phyloP scores from a whole-genome alignment of 2,797 vertebrate genomes.

The Sebastes glaucus region DNA sequence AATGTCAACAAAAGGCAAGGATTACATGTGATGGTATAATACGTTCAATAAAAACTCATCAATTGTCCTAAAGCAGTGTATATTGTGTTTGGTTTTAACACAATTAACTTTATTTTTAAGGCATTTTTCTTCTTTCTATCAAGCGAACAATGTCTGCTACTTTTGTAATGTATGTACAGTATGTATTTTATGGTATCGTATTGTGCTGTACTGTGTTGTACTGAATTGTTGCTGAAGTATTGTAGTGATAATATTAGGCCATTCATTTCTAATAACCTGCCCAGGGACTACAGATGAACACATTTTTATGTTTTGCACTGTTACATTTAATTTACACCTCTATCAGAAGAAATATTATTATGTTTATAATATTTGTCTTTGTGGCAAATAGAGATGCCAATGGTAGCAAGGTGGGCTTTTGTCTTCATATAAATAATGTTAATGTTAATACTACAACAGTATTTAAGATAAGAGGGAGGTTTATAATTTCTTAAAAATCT shows the following conservation, averaged over 20 bases:
- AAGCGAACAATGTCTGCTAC: neutral
- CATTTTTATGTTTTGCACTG: neutral
- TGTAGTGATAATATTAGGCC: neutral
- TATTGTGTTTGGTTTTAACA: neutral
- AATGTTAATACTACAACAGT: too few relatives aligned
- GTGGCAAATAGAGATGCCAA: too few relatives aligned
- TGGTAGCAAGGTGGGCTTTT: too few relatives aligned
- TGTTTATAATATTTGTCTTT: too few relatives aligned
- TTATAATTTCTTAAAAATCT: too few relatives aligned
- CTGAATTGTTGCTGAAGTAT: neutral
- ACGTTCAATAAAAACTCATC: conserved; percentile 39
- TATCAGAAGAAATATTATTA: neutral
- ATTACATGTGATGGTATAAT: neutral
- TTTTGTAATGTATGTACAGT: neutral
- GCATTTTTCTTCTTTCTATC: neutral
- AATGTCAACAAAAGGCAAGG: conserved; percentile 51
- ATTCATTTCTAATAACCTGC: neutral
- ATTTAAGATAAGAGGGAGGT: too few relatives aligned
- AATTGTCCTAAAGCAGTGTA: neutral
- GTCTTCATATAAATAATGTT: too few relatives aligned
- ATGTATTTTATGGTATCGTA: neutral
- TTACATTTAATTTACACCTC: neutral
- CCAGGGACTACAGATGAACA: neutral
- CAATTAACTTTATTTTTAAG: neutral
- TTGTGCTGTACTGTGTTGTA: neutral